These are phyloP conservation scores for Xylota segnis DNA, from an alignment of 2,888 invertebrate species.

Conservation along the genomic window DNA sequence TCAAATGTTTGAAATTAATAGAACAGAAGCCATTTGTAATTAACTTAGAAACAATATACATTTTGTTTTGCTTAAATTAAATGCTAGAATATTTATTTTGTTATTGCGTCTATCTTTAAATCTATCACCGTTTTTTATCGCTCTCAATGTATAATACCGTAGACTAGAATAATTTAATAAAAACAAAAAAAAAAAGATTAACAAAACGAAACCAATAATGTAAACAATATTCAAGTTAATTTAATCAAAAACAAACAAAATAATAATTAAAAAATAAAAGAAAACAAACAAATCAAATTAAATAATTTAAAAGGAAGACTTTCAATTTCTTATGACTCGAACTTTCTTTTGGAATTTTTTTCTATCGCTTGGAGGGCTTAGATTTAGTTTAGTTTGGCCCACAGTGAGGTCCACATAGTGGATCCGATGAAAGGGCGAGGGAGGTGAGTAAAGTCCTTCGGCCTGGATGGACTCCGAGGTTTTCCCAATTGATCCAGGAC, in stretches of 20 bases:
- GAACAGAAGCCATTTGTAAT: slow-evolving; percentile 42
- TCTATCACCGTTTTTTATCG: slow-evolving; percentile 43
- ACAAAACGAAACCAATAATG: not conserved
- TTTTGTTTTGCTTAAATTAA: slow-evolving; percentile 12
- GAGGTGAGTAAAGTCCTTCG: slow-evolving; percentile 93
- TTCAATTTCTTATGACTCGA: slow-evolving; percentile 48
- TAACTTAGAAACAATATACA: slow-evolving; percentile 24
- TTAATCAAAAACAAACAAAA: slow-evolving; percentile 30
- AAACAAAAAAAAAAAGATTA: slow-evolving; percentile 24
- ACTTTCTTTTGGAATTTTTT: not conserved
- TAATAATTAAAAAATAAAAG: slow-evolving; percentile 16
- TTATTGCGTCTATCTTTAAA: slow-evolving; percentile 31
- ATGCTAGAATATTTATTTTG: slow-evolving; percentile 36
- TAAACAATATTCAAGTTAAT: slow-evolving; percentile 45
- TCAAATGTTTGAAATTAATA: slow-evolving; percentile 27
- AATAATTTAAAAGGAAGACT: slow-evolving; percentile 71
- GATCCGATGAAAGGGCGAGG: slow-evolving; percentile 91
- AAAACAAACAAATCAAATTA: slow-evolving; percentile 46
- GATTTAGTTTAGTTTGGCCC: slow-evolving; percentile 71
- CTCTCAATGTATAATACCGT: slow-evolving; percentile 53
- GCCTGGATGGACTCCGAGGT: slow-evolving; percentile 96
- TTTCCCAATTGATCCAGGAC: slow-evolving; percentile 99
- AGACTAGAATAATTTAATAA: slow-evolving; percentile 43
- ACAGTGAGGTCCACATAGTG: slow-evolving; percentile 82
- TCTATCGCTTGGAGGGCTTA: too few relatives aligned